Evolutionary conservation across 2,113 vertebrate species (phyloP).

Genomic region (Oenanthe melanoleuca): DNA sequence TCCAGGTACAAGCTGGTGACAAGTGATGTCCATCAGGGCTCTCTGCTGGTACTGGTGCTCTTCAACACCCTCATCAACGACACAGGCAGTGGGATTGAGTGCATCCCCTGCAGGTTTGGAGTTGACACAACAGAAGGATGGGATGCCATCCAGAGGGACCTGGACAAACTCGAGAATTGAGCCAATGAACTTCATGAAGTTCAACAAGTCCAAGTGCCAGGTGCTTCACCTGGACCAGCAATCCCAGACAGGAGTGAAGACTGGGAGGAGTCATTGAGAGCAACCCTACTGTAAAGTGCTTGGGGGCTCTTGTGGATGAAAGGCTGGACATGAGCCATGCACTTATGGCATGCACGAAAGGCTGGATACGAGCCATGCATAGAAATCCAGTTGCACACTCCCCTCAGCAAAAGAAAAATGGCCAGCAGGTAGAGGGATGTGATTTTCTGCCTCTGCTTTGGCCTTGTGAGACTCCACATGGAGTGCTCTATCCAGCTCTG

Average conservation of each 20-base stretch:
- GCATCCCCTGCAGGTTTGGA: neutral
- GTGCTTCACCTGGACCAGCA: neutral
- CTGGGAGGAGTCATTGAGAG: neutral
- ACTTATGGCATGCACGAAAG: neutral
- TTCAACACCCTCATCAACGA: neutral
- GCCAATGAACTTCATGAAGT: neutral
- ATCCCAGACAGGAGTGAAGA: neutral
- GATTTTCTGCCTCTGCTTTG: neutral
- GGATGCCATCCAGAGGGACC: neutral
- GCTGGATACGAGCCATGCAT: neutral
- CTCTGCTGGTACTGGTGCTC: neutral
- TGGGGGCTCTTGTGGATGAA: neutral
- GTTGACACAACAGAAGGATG: neutral
- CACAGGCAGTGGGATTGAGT: neutral
- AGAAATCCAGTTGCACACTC: neutral
- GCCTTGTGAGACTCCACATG: neutral
- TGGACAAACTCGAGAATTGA: rapidly evolving
- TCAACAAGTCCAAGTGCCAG: neutral
- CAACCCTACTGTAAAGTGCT: neutral
- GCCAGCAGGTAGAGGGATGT: neutral
- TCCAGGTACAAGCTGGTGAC: neutral
- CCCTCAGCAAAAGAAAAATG: neutral
- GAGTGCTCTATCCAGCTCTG: neutral
- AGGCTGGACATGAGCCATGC: neutral
- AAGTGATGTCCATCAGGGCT: neutral